Conservation (phyloP, 2,888 invertebrate species). For the Nemapogon koenigi region DNA sequence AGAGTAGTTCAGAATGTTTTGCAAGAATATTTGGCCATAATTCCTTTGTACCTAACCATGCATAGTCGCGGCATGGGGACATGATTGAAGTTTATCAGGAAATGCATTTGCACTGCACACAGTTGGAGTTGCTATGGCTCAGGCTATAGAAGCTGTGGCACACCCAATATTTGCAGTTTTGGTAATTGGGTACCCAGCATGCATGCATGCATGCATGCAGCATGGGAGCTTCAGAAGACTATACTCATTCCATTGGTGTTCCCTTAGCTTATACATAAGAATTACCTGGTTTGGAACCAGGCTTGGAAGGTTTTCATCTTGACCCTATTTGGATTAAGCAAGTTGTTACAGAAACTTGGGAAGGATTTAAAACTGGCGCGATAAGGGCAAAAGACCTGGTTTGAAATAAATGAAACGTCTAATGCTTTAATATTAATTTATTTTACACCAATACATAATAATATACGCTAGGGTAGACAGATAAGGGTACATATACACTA, state of each 20-base stretch:
- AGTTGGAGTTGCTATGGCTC: conserved; percentile 41
- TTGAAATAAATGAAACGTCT: conserved; percentile 10
- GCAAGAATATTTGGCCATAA: conserved; percentile 41
- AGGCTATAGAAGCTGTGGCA: conserved; percentile 34
- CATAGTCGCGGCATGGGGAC: conserved; percentile 83
- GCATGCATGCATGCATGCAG: no score
- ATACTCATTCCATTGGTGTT: conserved; percentile 62
- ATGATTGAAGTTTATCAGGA: conserved; percentile 51
- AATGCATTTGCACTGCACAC: conserved; percentile 48
- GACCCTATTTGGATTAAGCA: conserved; percentile 58
- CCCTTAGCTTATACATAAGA: conserved; percentile 70
- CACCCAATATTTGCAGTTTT: conserved; percentile 48
- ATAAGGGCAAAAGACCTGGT: conserved; percentile 30
- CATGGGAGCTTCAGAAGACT: conserved; percentile 73
- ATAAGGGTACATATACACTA: no score
- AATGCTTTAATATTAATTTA: no score
- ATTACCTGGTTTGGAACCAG: conserved; percentile 59
- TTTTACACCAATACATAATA: no score
- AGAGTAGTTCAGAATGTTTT: conserved; percentile 65
- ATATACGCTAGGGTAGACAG: no score
- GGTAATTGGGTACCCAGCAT: conserved; percentile 57
- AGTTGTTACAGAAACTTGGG: conserved; percentile 67
- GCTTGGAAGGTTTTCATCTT: conserved; percentile 60
- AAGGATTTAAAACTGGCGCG: conserved; percentile 56
- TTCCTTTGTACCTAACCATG: conserved; percentile 72